Percentiles rank a stretch among this genome's conserved stretches.
phyloP scores from a whole-genome alignment of 2,797 vertebrate species.

The Typhlichthys eigenmanni region DNA sequence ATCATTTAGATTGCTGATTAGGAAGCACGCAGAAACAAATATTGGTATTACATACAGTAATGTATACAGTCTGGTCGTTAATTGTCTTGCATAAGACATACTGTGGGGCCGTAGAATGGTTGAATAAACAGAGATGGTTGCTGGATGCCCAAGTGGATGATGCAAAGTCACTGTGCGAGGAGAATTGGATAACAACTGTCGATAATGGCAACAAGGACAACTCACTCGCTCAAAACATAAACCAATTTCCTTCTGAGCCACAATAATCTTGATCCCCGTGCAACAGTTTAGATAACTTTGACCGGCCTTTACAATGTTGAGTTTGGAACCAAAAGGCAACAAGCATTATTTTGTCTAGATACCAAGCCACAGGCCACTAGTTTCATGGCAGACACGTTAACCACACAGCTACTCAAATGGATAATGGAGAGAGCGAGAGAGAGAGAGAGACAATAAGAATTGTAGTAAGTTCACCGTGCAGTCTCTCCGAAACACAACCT shows the following conservation, averaged over 20 bases:
- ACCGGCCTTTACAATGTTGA: conserved; percentile 29
- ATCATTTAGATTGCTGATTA: background rate
- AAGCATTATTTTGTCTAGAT: conserved; percentile 18
- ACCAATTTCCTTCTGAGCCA: conserved; percentile 16
- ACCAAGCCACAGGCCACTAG: conserved; percentile 36
- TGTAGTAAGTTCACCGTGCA: conserved; percentile 52
- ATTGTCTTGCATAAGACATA: conserved; percentile 4
- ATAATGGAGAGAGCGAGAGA: conserved; percentile 27
- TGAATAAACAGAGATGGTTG: background rate
- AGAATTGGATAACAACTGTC: conserved; percentile 34
- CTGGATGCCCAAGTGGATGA: conserved; percentile 32
- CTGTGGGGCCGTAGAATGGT: background rate
- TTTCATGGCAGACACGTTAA: conserved; percentile 47
- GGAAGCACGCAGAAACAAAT: background rate
- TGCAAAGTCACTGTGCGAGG: conserved; percentile 24
- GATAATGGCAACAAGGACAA: conserved; percentile 34
- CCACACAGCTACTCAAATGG: conserved; percentile 38
- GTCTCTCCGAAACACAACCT: conserved; percentile 47
- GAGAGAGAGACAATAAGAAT: conserved; percentile 36
- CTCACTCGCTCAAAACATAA: conserved; percentile 27
- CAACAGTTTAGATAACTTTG: conserved; percentile 15
- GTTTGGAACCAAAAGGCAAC: conserved; percentile 6
- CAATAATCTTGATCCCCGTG: conserved; percentile 12
- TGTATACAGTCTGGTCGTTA: background rate
- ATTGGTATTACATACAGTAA: background rate